Conservation (phyloP, 2,888 invertebrate genomes). For the Anagyrus pseudococci region DNA sequence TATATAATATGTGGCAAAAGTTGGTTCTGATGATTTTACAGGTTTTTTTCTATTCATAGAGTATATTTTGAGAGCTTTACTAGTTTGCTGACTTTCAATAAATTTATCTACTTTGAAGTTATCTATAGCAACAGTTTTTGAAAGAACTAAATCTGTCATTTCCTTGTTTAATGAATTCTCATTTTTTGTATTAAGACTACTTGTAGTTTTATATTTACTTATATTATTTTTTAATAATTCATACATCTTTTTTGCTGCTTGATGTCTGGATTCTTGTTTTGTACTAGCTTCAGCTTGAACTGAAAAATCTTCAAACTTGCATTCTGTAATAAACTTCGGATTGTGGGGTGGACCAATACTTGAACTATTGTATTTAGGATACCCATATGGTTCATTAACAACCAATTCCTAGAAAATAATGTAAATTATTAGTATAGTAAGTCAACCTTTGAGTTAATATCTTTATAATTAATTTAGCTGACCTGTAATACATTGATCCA, state of each 20-base stretch:
- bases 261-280: constrained; percentile 17
- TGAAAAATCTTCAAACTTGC: constrained; percentile 4
- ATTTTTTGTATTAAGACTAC: not conserved
- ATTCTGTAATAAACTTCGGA: constrained; percentile 10
- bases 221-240: not conserved
- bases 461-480: not conserved
- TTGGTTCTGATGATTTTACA: too few species aligned
- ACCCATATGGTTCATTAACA: not conserved
- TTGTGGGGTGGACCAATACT: constrained; percentile 19
- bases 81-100: too few species aligned
- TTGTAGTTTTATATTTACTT: not conserved
- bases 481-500: not conserved
- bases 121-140: not conserved
- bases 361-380: too few species aligned
- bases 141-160: not conserved
- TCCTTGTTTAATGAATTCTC: not conserved
- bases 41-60: too few species aligned
- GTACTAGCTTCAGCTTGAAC: constrained; percentile 1
- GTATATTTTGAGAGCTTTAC: constrained; percentile 3
- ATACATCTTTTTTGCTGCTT: constrained; percentile 22
- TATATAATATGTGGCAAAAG: too few species aligned
- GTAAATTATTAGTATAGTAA: not conserved
- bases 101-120: too few species aligned
- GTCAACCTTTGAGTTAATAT: not conserved
- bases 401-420: constrained; percentile 4